Evolutionary conservation across 2,888 invertebrate genomes (phyloP), one percentile per base, ranked within the genome.

Genomic region (Polyommatus icarus): DNA sequence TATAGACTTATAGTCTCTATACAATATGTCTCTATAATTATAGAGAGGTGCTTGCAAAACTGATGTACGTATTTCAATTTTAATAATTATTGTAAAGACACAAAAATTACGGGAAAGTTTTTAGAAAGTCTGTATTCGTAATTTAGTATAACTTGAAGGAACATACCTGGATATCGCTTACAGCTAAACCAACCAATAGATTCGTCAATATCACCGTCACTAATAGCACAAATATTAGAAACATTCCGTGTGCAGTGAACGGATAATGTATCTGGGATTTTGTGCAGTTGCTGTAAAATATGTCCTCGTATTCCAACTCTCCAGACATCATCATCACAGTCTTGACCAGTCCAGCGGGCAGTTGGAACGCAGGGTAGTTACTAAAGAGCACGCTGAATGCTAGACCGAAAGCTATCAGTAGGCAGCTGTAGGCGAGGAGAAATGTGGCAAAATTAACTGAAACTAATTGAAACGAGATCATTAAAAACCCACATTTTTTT

Each of bases 301-400:
- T 96, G 83, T 97, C 97, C 86, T 98, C 97, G 82, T 97, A 97
- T 86, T 97, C 97, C 76, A 98, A 87, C 87, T 98, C 98, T 0
- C 98, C 98, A 0, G 97, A 97, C 97, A 98, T 97, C 98, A 98
- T 98, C 83, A 97, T 96, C 18, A 98, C 95, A 0, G 97, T 97
- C 90, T 98, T 97, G 0, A 98, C 90, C 0, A 97, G 85, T 0
- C 95, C 95, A 77, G 95, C 94, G 0, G 95, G 92, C 3, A 97
- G 94, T 82, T 96, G 95, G 86, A 97, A 97, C 0, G 97, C 95
- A 46, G 96, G 95, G 85, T 97, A 97, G 84, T 97, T 96, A 75
- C 96, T 96, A 85, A 98, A 97, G 6, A 98, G 90, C 1, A 98
- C 97, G n/a, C 96, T 96, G 83, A 98, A 98, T 79, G 97, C 96